Conservation (phyloP, 2,797 vertebrate species). For the Gorsachius magnificus region DNA sequence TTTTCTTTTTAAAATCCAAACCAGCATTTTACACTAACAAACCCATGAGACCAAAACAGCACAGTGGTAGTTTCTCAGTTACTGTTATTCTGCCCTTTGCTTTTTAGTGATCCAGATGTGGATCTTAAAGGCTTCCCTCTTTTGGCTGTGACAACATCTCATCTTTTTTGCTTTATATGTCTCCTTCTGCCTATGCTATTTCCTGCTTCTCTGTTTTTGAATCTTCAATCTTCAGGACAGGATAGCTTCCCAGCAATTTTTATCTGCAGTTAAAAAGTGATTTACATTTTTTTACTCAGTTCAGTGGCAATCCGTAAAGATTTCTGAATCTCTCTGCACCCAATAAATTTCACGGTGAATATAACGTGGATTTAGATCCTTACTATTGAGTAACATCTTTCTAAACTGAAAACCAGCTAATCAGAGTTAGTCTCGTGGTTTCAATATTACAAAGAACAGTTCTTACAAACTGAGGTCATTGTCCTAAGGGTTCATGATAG, state of each 20-base stretch:
- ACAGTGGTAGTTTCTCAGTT: background rate
- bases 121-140: background rate
- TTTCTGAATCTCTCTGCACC: background rate
- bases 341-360: background rate
- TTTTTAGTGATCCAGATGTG: background rate
- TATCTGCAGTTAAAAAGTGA: background rate
- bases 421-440: background rate
- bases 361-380: background rate
- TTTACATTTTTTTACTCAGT: background rate
- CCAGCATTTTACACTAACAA: background rate
- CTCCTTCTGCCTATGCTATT: background rate
- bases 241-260: background rate
- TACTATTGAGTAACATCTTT: background rate
- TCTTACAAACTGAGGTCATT: slow-evolving; percentile 20
- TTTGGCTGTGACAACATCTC: background rate
- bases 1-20: background rate
- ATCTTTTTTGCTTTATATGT: background rate
- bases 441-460: background rate
- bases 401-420: background rate
- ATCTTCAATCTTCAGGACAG: background rate
- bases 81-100: background rate
- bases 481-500: slow-evolving; percentile 33
- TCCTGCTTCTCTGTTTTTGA: background rate
- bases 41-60: background rate
- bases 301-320: background rate